Evolutionary conservation across 2,797 vertebrate species (phyloP).

Genomic region (Cossypha dichroa): DNA sequence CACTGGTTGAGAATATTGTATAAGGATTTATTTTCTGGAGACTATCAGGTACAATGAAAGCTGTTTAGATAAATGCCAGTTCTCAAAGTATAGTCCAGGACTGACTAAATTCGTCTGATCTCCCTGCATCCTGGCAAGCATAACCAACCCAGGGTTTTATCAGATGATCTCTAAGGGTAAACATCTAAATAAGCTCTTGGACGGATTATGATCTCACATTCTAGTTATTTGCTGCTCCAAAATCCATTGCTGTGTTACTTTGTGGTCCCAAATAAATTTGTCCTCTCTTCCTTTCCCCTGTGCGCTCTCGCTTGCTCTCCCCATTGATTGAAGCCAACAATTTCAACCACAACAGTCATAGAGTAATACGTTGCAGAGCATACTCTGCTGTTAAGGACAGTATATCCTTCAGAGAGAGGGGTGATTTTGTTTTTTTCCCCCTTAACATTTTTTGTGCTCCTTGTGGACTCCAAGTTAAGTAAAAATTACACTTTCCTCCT

Average conservation of each 20-base stretch:
- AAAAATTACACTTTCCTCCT: not conserved
- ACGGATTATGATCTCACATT: not conserved
- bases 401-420: not conserved
- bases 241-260: not conserved
- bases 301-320: accelerated
- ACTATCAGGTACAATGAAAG: not conserved
- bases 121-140: not conserved
- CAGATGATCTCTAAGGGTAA: not conserved
- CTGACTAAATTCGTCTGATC: not conserved
- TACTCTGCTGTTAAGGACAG: not conserved
- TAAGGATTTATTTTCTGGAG: not conserved
- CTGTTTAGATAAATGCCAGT: not conserved
- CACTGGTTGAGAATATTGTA: not conserved
- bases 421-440: not conserved
- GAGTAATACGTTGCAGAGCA: not conserved
- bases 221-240: not conserved
- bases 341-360: not conserved
- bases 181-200: not conserved
- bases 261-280: not conserved
- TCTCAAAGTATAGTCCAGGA: not conserved
- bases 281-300: accelerated
- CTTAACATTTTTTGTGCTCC: not conserved
- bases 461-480: not conserved
- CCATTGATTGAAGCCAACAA: not conserved
- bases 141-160: not conserved